These are phyloP conservation scores for Martes martes DNA, from an alignment of 2,113 vertebrate genomes.

Conservation along the genomic window DNA sequence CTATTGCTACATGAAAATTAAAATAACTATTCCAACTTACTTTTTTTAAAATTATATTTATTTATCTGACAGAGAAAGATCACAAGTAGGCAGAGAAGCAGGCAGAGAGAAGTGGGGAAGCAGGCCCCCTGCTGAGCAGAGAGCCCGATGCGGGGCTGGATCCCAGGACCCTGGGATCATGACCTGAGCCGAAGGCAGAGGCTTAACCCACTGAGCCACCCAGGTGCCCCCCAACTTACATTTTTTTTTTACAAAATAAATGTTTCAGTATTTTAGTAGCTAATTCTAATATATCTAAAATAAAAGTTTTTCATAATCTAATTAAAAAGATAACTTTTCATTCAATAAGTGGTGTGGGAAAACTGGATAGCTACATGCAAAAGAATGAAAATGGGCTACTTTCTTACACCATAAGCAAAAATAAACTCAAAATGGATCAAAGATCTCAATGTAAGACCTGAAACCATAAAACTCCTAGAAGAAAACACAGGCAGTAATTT, in stretches of 20 bases:
- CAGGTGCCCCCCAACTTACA: background rate
- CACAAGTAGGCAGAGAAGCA: no score
- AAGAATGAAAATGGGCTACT: background rate
- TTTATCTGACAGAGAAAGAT: no score
- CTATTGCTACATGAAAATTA: background rate
- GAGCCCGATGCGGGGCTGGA: no score
- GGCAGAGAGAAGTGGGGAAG: no score
- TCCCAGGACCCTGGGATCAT: no score
- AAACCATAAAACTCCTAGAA: background rate
- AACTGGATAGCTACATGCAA: background rate
- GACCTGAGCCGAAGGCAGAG: no score
- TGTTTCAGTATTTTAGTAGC: background rate
- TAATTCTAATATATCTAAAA: slow-evolving; percentile 11
- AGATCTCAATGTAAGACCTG: background rate
- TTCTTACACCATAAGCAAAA: background rate
- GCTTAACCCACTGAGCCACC: no score
- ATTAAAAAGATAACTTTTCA: slow-evolving; percentile 31
- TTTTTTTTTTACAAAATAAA: slow-evolving; percentile 12
- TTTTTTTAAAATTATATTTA: background rate
- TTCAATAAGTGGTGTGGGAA: background rate
- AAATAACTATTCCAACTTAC: slow-evolving; percentile 26
- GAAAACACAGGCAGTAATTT: background rate
- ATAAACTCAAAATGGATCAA: background rate
- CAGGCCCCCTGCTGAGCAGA: no score
- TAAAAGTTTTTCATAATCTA: background rate